phyloP scores from a whole-genome alignment of 2,888 invertebrate genomes.

The Belgica antarctica region DNA sequence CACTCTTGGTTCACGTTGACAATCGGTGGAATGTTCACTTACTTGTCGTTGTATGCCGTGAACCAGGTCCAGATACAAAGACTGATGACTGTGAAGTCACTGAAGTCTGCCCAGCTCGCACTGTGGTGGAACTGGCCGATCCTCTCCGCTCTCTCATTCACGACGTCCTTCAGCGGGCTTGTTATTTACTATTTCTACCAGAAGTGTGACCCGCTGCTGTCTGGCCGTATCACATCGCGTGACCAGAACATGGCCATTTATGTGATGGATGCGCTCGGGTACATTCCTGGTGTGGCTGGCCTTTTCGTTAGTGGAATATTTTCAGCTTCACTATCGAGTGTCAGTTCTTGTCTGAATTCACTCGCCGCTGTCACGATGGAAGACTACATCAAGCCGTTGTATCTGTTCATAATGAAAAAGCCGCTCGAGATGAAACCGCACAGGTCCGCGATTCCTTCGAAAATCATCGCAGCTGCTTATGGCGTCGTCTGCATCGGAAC shows the following conservation, averaged over 20 bases:
- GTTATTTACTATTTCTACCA: constrained; percentile 81
- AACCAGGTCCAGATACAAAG: constrained; percentile 83
- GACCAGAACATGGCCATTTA: constrained; percentile 81
- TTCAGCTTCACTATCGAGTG: constrained; percentile 85
- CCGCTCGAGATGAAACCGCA: constrained; percentile 51
- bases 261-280: constrained; percentile 65
- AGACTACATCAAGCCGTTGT: constrained; percentile 71
- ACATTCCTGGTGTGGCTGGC: constrained; percentile 77
- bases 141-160: constrained; percentile 67
- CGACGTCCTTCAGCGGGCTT: constrained; percentile 74
- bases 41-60: constrained; percentile 78
- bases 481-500: constrained; percentile 75
- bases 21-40: constrained; percentile 79
- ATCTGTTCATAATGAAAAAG: constrained; percentile 50
- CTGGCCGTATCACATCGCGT: constrained; percentile 61
- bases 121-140: constrained; percentile 82
- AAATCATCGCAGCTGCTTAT: constrained; percentile 63
- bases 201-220: constrained; percentile 74
- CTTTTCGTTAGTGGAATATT: constrained; percentile 89
- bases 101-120: constrained; percentile 69
- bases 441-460: constrained; percentile 55
- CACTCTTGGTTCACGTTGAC: constrained; percentile 80
- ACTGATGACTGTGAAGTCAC: constrained; percentile 67
- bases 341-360: constrained; percentile 83
- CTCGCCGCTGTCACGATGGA: constrained; percentile 85